These are phyloP conservation scores for Cheilinus undulatus DNA, from an alignment of 2,113 vertebrate species.

Conservation along the genomic window DNA sequence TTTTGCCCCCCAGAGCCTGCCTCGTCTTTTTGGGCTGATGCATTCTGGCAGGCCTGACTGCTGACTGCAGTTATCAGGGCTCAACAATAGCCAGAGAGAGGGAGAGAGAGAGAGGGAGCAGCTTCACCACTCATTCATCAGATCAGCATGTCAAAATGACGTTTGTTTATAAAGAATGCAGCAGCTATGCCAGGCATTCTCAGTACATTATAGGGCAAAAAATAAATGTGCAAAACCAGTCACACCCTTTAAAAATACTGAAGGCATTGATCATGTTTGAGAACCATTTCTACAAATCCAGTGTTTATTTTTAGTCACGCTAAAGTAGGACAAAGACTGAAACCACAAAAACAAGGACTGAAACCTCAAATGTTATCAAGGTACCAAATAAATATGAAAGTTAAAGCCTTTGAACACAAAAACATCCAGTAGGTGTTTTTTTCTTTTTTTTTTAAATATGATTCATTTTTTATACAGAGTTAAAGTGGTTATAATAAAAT, in stretches of 20 bases:
- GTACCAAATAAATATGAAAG: too few species aligned
- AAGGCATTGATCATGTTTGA: neutral
- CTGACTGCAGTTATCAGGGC: slow-evolving; percentile 49
- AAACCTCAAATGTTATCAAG: too few species aligned
- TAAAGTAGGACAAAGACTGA: too few species aligned
- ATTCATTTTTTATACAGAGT: too few species aligned
- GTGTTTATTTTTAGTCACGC: neutral
- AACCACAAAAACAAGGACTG: too few species aligned
- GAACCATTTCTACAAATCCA: too few species aligned
- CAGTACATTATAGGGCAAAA: slow-evolving; percentile 11
- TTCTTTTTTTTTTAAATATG: too few species aligned
- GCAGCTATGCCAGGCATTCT: neutral
- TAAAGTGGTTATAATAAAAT: too few species aligned
- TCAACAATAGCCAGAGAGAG: slow-evolving; percentile 14
- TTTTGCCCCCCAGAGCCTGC: slow-evolving; percentile 1
- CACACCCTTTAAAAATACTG: neutral
- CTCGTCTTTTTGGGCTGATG: slow-evolving; percentile 12
- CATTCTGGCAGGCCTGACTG: slow-evolving; percentile 37
- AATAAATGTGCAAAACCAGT: neutral
- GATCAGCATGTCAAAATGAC: slow-evolving; percentile 21
- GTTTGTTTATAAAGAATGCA: slow-evolving; percentile 12
- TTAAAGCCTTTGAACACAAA: too few species aligned
- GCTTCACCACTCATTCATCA: slow-evolving; percentile 1
- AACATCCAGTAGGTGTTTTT: too few species aligned
- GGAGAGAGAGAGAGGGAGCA: slow-evolving; percentile 26